Evolutionary conservation across 1,140 invertebrate genomes (phyloP).

Genomic region (Melanaphis sacchari): DNA sequence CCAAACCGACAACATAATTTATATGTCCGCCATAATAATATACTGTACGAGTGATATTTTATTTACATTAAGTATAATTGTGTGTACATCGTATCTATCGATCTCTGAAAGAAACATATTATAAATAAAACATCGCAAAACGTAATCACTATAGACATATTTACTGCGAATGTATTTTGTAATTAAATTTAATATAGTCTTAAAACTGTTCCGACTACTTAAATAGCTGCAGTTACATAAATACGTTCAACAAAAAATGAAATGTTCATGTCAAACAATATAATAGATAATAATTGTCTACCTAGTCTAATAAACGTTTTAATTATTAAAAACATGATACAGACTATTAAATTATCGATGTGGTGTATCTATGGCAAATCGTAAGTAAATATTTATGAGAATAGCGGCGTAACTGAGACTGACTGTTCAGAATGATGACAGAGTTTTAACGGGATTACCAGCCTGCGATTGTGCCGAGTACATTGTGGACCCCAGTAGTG

Average conservation of each 20-base stretch:
- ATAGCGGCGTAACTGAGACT: background rate
- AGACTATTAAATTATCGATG: too few relatives aligned
- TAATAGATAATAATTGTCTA: too few relatives aligned
- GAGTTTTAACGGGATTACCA: background rate
- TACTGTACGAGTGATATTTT: constrained; percentile 1
- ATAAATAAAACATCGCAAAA: background rate
- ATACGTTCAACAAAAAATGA: background rate
- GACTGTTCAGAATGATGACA: background rate
- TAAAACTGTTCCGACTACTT: background rate
- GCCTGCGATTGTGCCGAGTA: background rate
- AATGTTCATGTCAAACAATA: background rate
- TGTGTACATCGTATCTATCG: background rate
- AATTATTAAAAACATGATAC: background rate
- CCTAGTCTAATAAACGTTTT: too few relatives aligned
- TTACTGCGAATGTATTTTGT: background rate
- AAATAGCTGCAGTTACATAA: background rate
- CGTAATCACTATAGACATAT: background rate
- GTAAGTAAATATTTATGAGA: background rate
- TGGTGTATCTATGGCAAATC: background rate
- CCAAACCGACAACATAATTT: constrained; percentile 24
- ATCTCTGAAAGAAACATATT: background rate
- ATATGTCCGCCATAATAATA: background rate
- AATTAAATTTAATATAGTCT: background rate
- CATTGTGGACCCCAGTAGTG: background rate
- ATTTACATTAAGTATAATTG: background rate